Conservation (phyloP, 2,113 vertebrate genomes). For the Coptodon rendalli region DNA sequence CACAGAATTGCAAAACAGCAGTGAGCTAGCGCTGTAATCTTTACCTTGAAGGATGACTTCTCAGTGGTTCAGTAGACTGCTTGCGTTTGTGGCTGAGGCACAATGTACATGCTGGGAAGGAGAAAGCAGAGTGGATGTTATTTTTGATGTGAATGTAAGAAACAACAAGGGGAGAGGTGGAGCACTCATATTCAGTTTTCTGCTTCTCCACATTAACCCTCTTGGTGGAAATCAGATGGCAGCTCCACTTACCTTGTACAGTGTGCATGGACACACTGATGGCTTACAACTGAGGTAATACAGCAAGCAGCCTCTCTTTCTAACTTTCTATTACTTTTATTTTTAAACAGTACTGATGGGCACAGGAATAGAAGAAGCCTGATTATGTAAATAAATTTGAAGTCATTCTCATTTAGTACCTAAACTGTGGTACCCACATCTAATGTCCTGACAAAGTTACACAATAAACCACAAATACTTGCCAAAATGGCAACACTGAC, state of each 20-base stretch:
- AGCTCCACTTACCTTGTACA: conserved; percentile 9
- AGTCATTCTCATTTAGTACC: neutral
- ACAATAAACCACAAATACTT: neutral
- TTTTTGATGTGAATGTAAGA: conserved; percentile 34
- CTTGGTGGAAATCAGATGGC: conserved; percentile 27
- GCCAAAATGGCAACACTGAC: neutral
- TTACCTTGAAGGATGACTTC: neutral
- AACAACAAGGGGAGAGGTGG: neutral
- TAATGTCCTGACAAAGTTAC: neutral
- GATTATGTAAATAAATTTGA: neutral
- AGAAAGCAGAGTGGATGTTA: neutral
- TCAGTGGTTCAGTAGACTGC: neutral
- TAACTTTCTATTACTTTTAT: neutral
- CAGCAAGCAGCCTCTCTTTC: neutral
- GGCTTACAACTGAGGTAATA: neutral
- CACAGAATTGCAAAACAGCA: neutral
- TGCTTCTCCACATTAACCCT: conserved; percentile 28
- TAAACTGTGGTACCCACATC: neutral
- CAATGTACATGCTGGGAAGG: neutral
- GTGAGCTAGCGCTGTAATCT: neutral
- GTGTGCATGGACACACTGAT: neutral
- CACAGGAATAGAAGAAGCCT: neutral
- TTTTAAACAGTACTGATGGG: neutral
- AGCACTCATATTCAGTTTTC: conserved; percentile 41
- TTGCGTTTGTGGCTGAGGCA: neutral